A percentile compares a stretch with the other conserved stretches of the same genome.
These are phyloP conservation scores for Lichenostomus cassidix DNA, from an alignment of 2,113 vertebrate genomes.

Conservation along the genomic window DNA sequence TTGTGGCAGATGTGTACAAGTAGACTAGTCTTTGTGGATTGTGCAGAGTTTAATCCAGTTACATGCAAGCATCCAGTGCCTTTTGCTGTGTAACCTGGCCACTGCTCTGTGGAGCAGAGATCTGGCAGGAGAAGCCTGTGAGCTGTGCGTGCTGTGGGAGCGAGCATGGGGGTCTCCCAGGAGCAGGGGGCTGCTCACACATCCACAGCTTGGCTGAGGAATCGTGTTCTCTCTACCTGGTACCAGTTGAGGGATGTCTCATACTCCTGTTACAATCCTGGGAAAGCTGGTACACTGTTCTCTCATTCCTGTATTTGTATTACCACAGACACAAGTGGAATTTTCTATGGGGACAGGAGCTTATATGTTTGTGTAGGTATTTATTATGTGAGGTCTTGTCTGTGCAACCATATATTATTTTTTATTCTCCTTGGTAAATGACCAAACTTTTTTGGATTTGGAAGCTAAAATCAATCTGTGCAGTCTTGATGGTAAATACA, in stretches of 20 bases:
- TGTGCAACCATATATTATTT: background rate
- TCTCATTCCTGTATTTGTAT: background rate
- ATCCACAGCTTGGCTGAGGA: no score
- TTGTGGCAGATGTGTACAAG: background rate
- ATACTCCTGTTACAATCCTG: rapidly evolving
- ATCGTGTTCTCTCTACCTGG: background rate
- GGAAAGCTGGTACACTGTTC: background rate
- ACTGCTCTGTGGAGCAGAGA: background rate
- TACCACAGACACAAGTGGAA: background rate
- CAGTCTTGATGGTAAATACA: background rate
- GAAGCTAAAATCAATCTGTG: background rate
- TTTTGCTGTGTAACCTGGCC: background rate
- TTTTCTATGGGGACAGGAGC: background rate
- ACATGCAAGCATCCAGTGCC: background rate
- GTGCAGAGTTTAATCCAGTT: background rate
- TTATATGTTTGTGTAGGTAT: background rate
- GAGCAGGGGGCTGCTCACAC: background rate
- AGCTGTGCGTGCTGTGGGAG: background rate
- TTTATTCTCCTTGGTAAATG: background rate
- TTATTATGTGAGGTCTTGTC: background rate
- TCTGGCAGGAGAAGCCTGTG: background rate
- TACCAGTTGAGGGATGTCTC: background rate
- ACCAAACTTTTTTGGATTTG: background rate
- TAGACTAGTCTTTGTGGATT: background rate
- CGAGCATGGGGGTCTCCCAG: rapidly evolving